A percentile compares a stretch with the other conserved stretches of the same genome.
Evolutionary conservation across 2,113 vertebrate genomes (phyloP).

Genomic region (Myiozetetes cayanensis): DNA sequence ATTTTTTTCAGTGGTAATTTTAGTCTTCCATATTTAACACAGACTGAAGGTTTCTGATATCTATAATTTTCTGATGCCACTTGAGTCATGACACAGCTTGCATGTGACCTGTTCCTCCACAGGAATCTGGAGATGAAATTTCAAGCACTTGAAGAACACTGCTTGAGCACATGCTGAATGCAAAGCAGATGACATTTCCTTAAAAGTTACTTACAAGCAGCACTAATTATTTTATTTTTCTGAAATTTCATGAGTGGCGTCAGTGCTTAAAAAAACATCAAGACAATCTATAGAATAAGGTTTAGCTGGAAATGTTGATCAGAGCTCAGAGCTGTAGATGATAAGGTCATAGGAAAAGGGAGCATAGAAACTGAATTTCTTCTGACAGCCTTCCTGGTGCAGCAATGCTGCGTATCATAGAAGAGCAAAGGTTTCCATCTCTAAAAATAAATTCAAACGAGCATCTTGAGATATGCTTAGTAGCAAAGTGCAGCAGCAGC

Average conservation of each 20-base stretch:
- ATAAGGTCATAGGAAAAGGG: neutral
- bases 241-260: neutral
- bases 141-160: neutral
- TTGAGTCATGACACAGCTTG: neutral
- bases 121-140: neutral
- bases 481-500: neutral
- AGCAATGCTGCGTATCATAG: neutral
- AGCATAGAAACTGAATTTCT: neutral
- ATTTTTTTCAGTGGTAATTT: neutral
- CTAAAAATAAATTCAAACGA: neutral
- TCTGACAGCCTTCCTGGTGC: neutral
- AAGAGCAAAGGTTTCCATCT: neutral
- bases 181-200: slow-evolving; percentile 26
- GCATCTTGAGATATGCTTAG: neutral
- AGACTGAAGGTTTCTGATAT: neutral
- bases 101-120: neutral
- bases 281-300: neutral
- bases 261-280: neutral
- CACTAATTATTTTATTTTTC: slow-evolving; percentile 14
- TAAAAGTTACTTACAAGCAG: slow-evolving; percentile 2
- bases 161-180: neutral
- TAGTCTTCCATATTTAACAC: neutral
- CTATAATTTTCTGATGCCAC: neutral
- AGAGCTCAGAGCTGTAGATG: neutral
- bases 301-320: neutral